Evolutionary conservation across 1,140 invertebrate species (phyloP).

Genomic region (Macrocentrus cingulum): DNA sequence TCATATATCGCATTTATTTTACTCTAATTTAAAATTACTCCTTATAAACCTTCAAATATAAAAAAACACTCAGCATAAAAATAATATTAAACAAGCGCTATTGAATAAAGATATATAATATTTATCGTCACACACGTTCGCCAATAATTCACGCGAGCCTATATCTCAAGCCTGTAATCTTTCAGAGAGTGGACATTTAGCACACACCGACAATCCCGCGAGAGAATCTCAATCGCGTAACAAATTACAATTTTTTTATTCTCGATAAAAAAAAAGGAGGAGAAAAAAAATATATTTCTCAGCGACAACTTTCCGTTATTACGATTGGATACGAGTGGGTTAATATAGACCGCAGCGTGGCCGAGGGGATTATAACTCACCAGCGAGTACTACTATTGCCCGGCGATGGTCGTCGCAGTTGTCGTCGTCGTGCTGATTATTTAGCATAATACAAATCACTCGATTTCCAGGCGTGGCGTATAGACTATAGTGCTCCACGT

Average conservation of each 20-base stretch:
- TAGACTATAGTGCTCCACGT: slow-evolving; percentile 50
- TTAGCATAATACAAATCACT: slow-evolving; percentile 56
- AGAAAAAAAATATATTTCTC: background rate
- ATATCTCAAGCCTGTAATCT: slow-evolving; percentile 5
- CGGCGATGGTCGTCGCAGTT: slow-evolving; percentile 35
- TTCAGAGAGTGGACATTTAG: slow-evolving; percentile 1
- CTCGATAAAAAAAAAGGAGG: background rate
- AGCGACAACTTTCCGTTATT: slow-evolving; percentile 19
- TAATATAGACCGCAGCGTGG: slow-evolving; percentile 23
- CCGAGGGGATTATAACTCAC: slow-evolving; percentile 40
- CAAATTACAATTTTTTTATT: slow-evolving; percentile 14
- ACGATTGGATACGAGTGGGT: slow-evolving; percentile 18
- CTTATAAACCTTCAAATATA: too few relatives aligned
- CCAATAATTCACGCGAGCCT: slow-evolving; percentile 5
- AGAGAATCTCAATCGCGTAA: slow-evolving; percentile 23
- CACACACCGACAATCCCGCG: slow-evolving; percentile 1
- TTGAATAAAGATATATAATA: too few relatives aligned
- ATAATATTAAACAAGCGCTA: too few relatives aligned
- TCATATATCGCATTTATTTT: too few relatives aligned
- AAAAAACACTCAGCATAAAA: too few relatives aligned
- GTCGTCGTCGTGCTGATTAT: slow-evolving; percentile 46
- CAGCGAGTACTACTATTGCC: slow-evolving; percentile 46
- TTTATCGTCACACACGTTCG: slow-evolving; percentile 3
- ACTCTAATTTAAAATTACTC: too few relatives aligned
- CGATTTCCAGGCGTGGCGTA: slow-evolving; percentile 28